phyloP scores from a whole-genome alignment of 2,888 invertebrate species.

The Sthenelais limicola region DNA sequence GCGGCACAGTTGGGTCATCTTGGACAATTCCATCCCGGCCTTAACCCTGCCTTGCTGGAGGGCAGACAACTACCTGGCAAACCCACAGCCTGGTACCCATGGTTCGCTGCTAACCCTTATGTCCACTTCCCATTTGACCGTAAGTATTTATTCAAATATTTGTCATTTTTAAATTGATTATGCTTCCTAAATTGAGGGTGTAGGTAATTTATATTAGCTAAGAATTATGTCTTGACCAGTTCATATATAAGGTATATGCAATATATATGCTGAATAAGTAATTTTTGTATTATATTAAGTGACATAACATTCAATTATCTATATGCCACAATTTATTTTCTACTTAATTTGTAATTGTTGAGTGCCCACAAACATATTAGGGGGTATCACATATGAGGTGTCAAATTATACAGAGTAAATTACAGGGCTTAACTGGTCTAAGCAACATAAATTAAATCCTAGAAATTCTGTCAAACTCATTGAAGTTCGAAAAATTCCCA shows the following conservation, averaged over 20 bases:
- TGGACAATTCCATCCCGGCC: constrained; percentile 42
- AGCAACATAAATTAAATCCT: neutral
- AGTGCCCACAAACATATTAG: neutral
- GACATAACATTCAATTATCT: too few species aligned
- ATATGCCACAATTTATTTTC: too few species aligned
- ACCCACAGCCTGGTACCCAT: constrained; percentile 47
- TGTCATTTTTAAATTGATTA: too few species aligned
- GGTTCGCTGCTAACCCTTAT: constrained; percentile 42
- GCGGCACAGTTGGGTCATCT: constrained; percentile 33
- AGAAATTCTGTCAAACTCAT: too few species aligned
- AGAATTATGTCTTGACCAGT: neutral
- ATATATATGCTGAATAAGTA: too few species aligned
- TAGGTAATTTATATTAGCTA: neutral
- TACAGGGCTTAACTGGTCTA: neutral
- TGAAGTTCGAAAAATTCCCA: too few species aligned
- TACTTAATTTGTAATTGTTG: too few species aligned
- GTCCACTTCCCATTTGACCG: constrained; percentile 42
- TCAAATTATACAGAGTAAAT: neutral
- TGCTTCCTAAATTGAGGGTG: too few species aligned
- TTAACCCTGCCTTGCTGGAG: constrained; percentile 45
- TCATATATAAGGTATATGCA: too few species aligned
- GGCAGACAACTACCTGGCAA: constrained; percentile 43
- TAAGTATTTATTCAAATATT: constrained; percentile 23
- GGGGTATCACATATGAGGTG: neutral
- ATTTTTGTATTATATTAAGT: too few species aligned